Evolutionary conservation across 2,113 vertebrate species (phyloP).

Genomic region (Mungos mungo): DNA sequence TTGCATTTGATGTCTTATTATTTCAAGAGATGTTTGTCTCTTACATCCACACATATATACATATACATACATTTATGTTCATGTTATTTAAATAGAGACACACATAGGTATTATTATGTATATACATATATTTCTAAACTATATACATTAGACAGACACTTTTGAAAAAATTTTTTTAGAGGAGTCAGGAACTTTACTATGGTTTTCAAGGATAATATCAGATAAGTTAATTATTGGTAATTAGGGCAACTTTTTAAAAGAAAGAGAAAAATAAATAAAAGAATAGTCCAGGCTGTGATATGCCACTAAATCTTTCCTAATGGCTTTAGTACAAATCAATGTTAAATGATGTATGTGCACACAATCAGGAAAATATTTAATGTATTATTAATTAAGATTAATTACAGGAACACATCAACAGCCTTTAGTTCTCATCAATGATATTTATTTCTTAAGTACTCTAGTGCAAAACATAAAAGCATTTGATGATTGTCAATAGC

Average conservation of each 20-base stretch:
- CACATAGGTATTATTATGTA: not conserved
- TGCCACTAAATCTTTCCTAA: slow-evolving; percentile 10
- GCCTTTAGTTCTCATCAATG: slow-evolving; percentile 3
- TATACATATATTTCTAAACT: not conserved
- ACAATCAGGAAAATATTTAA: slow-evolving; percentile 56
- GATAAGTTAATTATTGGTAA: not conserved
- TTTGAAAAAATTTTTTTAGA: not conserved
- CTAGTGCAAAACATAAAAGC: slow-evolving; percentile 56
- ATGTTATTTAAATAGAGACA: not conserved
- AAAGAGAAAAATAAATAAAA: slow-evolving; percentile 35
- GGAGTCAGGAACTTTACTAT: not conserved
- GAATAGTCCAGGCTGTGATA: not conserved
- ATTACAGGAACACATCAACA: slow-evolving; percentile 45
- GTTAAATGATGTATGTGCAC: slow-evolving; percentile 11
- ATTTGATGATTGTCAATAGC: slow-evolving; percentile 31
- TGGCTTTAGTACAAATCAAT: slow-evolving; percentile 13
- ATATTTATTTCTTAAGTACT: slow-evolving; percentile 52
- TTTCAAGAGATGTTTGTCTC: not conserved
- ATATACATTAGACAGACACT: not conserved
- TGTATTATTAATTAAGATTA: slow-evolving; percentile 67
- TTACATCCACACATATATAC: not conserved
- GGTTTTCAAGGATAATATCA: not conserved
- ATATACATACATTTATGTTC: not conserved
- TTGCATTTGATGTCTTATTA: not conserved
- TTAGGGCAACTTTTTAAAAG: not conserved